phyloP scores from a whole-genome alignment of 2,113 vertebrate species.

The Scopus umbretta region DNA sequence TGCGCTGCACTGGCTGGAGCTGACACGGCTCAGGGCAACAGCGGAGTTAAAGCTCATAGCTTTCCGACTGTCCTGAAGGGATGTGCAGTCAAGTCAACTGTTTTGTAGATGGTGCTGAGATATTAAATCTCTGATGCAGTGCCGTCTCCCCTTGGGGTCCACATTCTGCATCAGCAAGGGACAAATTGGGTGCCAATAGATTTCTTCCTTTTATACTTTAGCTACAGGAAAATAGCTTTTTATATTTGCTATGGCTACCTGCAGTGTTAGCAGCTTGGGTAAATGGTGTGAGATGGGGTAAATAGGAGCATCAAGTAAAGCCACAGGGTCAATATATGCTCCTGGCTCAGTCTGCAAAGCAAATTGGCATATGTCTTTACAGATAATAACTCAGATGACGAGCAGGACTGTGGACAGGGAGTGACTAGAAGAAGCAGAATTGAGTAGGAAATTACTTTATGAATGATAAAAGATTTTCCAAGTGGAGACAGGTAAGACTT shows the following conservation, averaged over 20 bases:
- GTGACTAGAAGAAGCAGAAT: background rate
- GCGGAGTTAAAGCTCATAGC: background rate
- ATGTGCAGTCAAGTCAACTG: too few relatives aligned
- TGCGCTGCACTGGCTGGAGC: background rate
- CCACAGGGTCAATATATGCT: background rate
- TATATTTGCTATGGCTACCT: background rate
- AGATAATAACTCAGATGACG: background rate
- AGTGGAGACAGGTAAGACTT: background rate
- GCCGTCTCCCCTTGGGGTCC: background rate
- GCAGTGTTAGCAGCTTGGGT: background rate
- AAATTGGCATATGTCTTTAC: background rate
- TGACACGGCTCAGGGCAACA: background rate
- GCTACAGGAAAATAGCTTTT: background rate
- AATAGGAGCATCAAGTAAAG: background rate
- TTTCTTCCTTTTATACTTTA: background rate
- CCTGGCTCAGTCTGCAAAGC: background rate
- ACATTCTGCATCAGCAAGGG: background rate
- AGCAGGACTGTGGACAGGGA: background rate
- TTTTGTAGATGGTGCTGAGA: background rate
- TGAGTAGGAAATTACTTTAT: background rate
- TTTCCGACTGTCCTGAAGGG: background rate
- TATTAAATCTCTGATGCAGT: background rate
- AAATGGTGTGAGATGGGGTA: background rate
- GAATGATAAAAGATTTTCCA: background rate
- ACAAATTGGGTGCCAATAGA: background rate